These are phyloP conservation scores for Buceros bicornis DNA, from an alignment of 2,797 vertebrate species.

Conservation along the genomic window DNA sequence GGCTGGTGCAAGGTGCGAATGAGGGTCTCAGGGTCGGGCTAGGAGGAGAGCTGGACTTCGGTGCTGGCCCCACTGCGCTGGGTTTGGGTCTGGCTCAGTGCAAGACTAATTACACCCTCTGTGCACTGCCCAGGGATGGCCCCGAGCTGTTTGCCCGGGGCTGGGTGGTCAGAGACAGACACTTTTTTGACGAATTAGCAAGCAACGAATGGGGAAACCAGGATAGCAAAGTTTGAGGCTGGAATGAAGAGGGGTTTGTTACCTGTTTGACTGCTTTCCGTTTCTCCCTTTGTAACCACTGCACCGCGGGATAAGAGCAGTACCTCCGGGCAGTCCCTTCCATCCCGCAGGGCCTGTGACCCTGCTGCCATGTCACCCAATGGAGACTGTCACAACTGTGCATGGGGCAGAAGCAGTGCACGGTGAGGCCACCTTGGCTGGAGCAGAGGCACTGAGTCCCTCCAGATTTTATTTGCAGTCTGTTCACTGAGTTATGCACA, in stretches of 20 bases:
- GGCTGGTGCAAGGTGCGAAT: accelerated
- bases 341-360: background rate
- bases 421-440: background rate
- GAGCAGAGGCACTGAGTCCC: background rate
- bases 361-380: background rate
- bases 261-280: accelerated
- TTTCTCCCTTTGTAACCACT: accelerated
- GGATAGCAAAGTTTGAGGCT: background rate
- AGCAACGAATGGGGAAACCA: background rate
- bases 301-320: accelerated
- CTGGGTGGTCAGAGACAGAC: background rate
- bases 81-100: background rate
- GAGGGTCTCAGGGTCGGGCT: background rate
- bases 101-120: accelerated
- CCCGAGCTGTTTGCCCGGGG: accelerated
- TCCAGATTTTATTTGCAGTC: background rate
- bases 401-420: background rate
- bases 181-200: background rate
- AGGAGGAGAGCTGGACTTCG: background rate
- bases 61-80: background rate
- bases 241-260: background rate
- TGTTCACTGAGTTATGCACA: background rate
- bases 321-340: background rate
- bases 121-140: background rate
- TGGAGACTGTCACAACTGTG: accelerated